phyloP scores from a whole-genome alignment of 2,113 vertebrate genomes.

The Protobothrops mucrosquamatus region DNA sequence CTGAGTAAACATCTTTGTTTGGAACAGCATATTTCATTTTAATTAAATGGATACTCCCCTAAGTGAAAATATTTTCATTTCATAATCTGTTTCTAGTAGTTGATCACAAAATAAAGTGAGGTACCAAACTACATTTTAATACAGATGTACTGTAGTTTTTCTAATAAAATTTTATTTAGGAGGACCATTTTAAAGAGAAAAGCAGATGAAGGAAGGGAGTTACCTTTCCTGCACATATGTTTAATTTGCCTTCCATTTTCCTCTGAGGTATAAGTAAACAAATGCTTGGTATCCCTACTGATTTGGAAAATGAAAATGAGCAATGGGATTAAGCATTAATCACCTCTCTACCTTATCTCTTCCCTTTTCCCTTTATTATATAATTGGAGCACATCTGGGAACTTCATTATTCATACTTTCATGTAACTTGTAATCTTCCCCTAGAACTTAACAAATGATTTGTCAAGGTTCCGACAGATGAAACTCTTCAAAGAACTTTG shows the following conservation, averaged over 20 bases:
- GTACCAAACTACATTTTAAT: not conserved
- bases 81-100: slow-evolving; percentile 20
- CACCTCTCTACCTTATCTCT: not conserved
- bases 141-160: not conserved
- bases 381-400: not conserved
- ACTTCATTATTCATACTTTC: not conserved
- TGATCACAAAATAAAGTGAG: not conserved
- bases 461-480: not conserved
- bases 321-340: not conserved
- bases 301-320: not conserved
- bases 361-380: not conserved
- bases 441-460: not conserved
- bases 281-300: not conserved
- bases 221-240: not conserved
- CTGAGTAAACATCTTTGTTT: slow-evolving; percentile 15
- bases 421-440: not conserved
- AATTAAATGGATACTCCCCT: slow-evolving; percentile 48
- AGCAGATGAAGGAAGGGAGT: not conserved
- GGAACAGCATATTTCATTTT: slow-evolving; percentile 40
- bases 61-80: slow-evolving; percentile 17
- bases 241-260: not conserved
- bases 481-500: no score
- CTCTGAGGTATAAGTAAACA: not conserved
- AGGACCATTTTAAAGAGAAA: not conserved
- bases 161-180: not conserved